These are phyloP conservation scores for Caenorhabditis brenneri DNA, from an alignment of 1,140 invertebrate genomes.

Conservation along the genomic window DNA sequence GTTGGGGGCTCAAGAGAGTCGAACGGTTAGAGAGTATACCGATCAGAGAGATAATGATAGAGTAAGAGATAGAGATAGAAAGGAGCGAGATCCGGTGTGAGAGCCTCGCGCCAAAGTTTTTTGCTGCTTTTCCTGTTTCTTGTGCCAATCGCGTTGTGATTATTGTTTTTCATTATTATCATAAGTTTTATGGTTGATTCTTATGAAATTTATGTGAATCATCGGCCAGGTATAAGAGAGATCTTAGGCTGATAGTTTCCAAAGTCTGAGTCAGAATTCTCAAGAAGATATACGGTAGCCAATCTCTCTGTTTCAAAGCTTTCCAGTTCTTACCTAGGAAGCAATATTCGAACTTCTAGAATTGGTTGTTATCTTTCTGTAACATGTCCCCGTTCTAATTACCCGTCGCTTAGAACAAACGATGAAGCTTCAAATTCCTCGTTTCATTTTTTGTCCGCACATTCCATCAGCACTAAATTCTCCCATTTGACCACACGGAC, in stretches of 20 bases:
- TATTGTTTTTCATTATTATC: background rate
- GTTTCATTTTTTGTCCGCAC: background rate
- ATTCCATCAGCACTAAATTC: background rate
- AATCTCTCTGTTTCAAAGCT: too few relatives aligned
- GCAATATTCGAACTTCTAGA: too few relatives aligned
- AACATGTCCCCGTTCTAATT: too few relatives aligned
- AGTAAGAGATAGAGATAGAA: background rate
- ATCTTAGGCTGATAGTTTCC: too few relatives aligned
- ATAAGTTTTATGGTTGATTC: constrained; percentile 9
- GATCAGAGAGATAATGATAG: constrained; percentile 28
- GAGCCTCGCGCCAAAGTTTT: constrained; percentile 22
- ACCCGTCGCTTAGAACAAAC: too few relatives aligned
- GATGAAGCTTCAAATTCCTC: too few relatives aligned
- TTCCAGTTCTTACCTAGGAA: too few relatives aligned
- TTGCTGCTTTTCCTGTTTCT: constrained; percentile 24
- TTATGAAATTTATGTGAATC: background rate
- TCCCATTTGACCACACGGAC: constrained; percentile 25
- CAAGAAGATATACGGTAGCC: too few relatives aligned
- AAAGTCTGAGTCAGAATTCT: too few relatives aligned
- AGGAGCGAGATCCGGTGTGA: constrained; percentile 25
- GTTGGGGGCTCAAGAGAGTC: constrained; percentile 7
- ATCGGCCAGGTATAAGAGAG: background rate
- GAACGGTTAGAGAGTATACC: constrained; percentile 35
- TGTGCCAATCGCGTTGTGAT: background rate
- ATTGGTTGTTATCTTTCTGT: too few relatives aligned